Evolutionary conservation across 2,113 vertebrate species (phyloP).

Genomic region (Coracopsis vasa): DNA sequence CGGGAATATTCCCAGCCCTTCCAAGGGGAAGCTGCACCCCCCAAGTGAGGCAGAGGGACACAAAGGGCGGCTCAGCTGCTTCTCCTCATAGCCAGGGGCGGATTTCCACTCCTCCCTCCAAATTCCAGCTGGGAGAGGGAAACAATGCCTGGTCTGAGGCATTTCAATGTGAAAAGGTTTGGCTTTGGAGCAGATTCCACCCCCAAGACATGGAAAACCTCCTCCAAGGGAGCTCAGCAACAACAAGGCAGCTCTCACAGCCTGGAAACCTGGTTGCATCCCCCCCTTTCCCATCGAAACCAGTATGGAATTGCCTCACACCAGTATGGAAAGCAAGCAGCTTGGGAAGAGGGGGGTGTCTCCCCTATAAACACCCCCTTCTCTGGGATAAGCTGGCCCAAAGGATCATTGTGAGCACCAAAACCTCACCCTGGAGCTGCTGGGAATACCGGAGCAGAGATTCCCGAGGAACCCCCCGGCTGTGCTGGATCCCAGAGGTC

Average conservation of each 20-base stretch:
- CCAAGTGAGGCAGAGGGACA: neutral
- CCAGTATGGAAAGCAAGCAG: neutral
- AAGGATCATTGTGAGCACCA: neutral
- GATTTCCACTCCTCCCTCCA: neutral
- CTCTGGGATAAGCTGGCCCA: neutral
- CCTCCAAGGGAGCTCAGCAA: conserved; percentile 25
- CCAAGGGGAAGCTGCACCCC: conserved; percentile 12
- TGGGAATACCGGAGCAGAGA: neutral
- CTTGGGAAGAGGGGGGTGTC: too few species aligned
- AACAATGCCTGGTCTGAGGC: neutral
- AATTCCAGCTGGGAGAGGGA: conserved; percentile 35
- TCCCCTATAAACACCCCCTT: neutral
- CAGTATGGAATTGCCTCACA: neutral
- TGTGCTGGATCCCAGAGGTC: neutral
- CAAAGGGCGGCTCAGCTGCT: neutral
- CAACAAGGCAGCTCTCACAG: conserved; percentile 36
- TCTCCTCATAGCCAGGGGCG: conserved; percentile 38
- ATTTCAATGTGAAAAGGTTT: conserved; percentile 34
- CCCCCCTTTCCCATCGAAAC: neutral
- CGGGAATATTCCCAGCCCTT: conserved; percentile 47
- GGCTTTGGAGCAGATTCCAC: neutral
- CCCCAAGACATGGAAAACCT: conserved; percentile 23
- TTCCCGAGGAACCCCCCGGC: too few species aligned
- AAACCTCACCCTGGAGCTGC: neutral
- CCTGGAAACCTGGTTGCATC: neutral